Evolutionary conservation across 35 echinoderm and acorn worm species (phyloP), one percentile per base, ranked within the genome.

Genomic region (Eucidaris tribuloides): DNA sequence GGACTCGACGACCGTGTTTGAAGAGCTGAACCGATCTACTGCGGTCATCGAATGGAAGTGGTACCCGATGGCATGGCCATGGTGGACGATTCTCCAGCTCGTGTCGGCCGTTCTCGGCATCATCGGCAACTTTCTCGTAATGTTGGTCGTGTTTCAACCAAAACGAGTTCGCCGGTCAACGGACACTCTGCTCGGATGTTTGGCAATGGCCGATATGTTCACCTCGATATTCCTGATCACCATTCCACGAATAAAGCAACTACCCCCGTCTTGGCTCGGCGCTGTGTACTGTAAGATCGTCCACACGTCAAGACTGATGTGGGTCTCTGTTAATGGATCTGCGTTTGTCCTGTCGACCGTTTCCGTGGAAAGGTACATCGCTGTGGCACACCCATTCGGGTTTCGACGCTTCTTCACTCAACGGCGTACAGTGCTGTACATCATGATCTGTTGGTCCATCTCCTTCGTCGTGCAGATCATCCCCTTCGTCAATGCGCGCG

Each of bases 211-310:
- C 5, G 90, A 92, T 65, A 25, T 88, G 7, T 76, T 92, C 4
- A 82, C 90, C 3, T 92, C 90, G 7, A 20, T 87, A 0, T 54
- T 64, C 4, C 60, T 92, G 30, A 88, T 92, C 29, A 84, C 90
- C 1, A 6, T 82, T 23, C 79, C 90, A 15, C 35, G 22, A 27
- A 50, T 55, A 27, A 38, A 20, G 15, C 58, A 62, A 7, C 50
- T 76, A 1, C 58, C 84, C 3, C 27, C 23, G n/a, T 62, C 33
- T 19, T 5, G 58, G 25, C 2, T 82, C 2, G 84, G 90, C 14
- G 35, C 87, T 46, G 65, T 92, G 19, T 87, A 88, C 57, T 92
- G 90, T 43, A 82, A 82, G 45, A 64, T 92, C 9, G 33, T 92
- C 4, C 38, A 49, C 30, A 77, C 84, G 34, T 68, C 64, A 24